phyloP scores from a whole-genome alignment of 2,888 invertebrate species.

The Auanema freiburgensis region DNA sequence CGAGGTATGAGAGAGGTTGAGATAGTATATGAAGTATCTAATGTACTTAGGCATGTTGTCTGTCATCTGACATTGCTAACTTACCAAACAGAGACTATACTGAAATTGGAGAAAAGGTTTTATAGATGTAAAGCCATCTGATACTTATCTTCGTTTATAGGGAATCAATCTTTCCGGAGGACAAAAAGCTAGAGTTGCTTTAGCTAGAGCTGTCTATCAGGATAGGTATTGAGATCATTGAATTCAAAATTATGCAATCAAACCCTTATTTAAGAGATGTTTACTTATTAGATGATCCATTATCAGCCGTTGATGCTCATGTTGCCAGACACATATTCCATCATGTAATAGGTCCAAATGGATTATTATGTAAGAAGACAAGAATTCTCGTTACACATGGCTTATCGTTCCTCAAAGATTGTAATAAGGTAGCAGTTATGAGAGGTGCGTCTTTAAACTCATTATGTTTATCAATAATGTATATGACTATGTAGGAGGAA shows the following conservation, averaged over 20 bases:
- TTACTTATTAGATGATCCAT: slow-evolving; percentile 91
- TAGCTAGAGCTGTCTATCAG: slow-evolving; percentile 87
- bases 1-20: background rate
- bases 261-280: slow-evolving; percentile 71
- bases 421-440: slow-evolving; percentile 86
- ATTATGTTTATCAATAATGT: background rate
- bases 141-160: slow-evolving; percentile 22
- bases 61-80: slow-evolving; percentile 51
- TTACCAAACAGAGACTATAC: slow-evolving; percentile 56
- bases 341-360: slow-evolving; percentile 59
- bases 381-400: slow-evolving; percentile 91
- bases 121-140: background rate
- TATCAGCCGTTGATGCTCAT: slow-evolving; percentile 92
- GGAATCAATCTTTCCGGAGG: slow-evolving; percentile 63
- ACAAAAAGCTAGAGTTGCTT: slow-evolving; percentile 75
- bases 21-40: background rate
- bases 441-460: slow-evolving; percentile 67
- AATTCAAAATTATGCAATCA: background rate
- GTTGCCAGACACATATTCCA: slow-evolving; percentile 83
- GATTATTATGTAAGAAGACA: slow-evolving; percentile 70
- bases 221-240: slow-evolving; percentile 66
- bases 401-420: slow-evolving; percentile 86
- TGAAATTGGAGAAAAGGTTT: slow-evolving; percentile 60
- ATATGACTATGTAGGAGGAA: slow-evolving; percentile 14
- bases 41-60: slow-evolving; percentile 47